Evolutionary conservation across 2,888 invertebrate genomes (phyloP).

Genomic region (Zaprionus lineosus): DNA sequence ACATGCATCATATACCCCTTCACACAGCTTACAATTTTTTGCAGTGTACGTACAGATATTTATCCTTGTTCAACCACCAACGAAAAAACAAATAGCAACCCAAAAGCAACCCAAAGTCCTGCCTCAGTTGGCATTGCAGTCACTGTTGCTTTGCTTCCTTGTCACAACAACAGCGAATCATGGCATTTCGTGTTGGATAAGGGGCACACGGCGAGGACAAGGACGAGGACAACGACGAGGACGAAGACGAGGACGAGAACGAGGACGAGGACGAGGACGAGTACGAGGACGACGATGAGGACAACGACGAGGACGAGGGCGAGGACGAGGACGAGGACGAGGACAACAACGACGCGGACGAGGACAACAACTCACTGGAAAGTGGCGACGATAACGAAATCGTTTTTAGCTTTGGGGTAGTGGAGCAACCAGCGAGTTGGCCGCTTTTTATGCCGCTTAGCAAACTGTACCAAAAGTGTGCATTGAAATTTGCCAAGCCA

Average conservation of each 20-base stretch:
- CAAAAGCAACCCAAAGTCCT: slow-evolving; percentile 1
- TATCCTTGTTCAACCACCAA: slow-evolving; percentile 19
- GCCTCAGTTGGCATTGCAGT: slow-evolving; percentile 20
- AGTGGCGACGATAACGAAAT: slow-evolving; percentile 49
- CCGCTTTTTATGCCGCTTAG: slow-evolving; percentile 19
- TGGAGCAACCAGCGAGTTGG: slow-evolving; percentile 48
- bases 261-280: background rate
- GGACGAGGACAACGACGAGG: no score
- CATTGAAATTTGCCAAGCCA: slow-evolving; percentile 43
- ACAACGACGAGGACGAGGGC: background rate
- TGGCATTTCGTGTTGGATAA: slow-evolving; percentile 21
- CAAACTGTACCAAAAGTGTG: slow-evolving; percentile 79
- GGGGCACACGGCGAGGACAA: background rate
- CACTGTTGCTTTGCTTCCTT: slow-evolving; percentile 29
- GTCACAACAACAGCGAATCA: slow-evolving; percentile 21
- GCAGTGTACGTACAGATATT: no score
- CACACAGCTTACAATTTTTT: no score
- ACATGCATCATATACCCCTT: no score
- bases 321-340: background rate
- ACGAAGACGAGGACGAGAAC: background rate
- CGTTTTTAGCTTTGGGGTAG: slow-evolving; percentile 60
- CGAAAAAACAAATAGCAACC: slow-evolving; percentile 5
- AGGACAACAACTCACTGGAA: slow-evolving; percentile 15
- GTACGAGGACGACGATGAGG: background rate
- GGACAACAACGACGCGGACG: slow-evolving; percentile 1